Percentiles rank a stretch among this genome's conserved stretches.
Conservation (phyloP, 2,888 invertebrate species). For the Dimorphilus gyrociliatus region DNA sequence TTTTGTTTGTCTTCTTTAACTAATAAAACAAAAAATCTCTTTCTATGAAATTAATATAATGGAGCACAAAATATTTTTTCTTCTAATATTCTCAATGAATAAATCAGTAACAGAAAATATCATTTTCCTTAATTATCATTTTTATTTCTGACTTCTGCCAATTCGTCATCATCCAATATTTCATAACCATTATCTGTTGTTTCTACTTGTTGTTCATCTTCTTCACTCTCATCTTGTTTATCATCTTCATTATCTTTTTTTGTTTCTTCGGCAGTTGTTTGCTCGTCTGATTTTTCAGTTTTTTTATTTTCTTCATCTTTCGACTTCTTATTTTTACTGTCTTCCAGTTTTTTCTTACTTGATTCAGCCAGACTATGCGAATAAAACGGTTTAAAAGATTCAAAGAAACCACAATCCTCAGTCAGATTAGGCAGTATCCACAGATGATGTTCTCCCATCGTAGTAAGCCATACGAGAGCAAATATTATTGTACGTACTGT, state of each 20-base stretch:
- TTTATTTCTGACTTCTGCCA: constrained; percentile 9
- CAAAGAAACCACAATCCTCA: constrained; percentile 95
- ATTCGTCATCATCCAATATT: constrained; percentile 8
- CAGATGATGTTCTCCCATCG: constrained; percentile 74
- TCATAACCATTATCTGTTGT: constrained; percentile 11
- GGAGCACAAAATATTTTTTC: too few relatives aligned
- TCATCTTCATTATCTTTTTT: constrained; percentile 3
- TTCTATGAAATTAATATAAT: too few relatives aligned
- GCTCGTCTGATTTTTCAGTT: constrained; percentile 10
- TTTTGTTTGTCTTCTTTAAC: too few relatives aligned
- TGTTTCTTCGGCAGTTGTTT: background rate
- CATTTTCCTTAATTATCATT: too few relatives aligned
- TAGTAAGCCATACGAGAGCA: constrained; percentile 69
- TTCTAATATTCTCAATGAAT: too few relatives aligned
- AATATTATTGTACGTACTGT: constrained; percentile 71
- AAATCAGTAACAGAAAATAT: too few relatives aligned
- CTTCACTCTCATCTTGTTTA: constrained; percentile 7
- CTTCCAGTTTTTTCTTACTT: constrained; percentile 6
- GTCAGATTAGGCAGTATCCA: constrained; percentile 98
- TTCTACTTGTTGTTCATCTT: constrained; percentile 9
- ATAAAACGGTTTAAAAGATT: constrained; percentile 93
- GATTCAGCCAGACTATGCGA: constrained; percentile 27
- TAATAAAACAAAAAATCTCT: too few relatives aligned
- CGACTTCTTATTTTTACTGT: background rate
- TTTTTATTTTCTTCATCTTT: constrained; percentile 10